A percentile compares a stretch with the other conserved stretches of the same genome.
phyloP scores from a whole-genome alignment of 2,113 vertebrate species.

The Scomber scombrus region DNA sequence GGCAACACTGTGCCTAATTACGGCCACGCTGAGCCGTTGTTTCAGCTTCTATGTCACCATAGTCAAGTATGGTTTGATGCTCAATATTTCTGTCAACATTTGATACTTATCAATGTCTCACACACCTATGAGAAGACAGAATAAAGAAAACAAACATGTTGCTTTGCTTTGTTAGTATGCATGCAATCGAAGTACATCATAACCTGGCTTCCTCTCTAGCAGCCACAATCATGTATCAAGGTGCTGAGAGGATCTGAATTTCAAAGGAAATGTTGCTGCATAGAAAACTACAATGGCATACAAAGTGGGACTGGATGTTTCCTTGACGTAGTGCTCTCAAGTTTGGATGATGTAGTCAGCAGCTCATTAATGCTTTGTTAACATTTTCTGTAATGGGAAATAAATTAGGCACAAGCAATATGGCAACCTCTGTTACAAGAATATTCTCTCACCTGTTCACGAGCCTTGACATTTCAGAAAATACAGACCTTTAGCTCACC shows the following conservation, averaged over 20 bases:
- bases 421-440: conserved; percentile 47
- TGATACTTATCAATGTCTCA: too few relatives aligned
- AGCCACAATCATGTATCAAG: conserved; percentile 25
- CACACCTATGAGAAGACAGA: too few relatives aligned
- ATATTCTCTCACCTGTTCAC: conserved; percentile 63
- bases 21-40: too few relatives aligned
- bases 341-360: conserved; percentile 68
- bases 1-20: too few relatives aligned
- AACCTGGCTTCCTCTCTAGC: conserved; percentile 26
- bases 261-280: conserved; percentile 58
- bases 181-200: neutral
- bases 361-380: conserved; percentile 77
- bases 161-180: too few relatives aligned
- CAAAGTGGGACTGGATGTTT: conserved; percentile 67
- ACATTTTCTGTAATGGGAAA: conserved; percentile 76
- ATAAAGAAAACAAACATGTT: too few relatives aligned
- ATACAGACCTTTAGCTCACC: conserved; percentile 64
- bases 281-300: conserved; percentile 63
- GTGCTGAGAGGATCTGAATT: conserved; percentile 54
- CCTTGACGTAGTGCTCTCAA: conserved; percentile 71
- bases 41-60: too few relatives aligned
- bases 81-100: too few relatives aligned
- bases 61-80: too few relatives aligned
- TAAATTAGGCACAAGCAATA: conserved; percentile 72
- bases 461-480: conserved; percentile 73